Evolutionary conservation across 2,888 invertebrate genomes (phyloP), one percentile per base, ranked within the genome.

Genomic region (Creontiades dilutus): DNA sequence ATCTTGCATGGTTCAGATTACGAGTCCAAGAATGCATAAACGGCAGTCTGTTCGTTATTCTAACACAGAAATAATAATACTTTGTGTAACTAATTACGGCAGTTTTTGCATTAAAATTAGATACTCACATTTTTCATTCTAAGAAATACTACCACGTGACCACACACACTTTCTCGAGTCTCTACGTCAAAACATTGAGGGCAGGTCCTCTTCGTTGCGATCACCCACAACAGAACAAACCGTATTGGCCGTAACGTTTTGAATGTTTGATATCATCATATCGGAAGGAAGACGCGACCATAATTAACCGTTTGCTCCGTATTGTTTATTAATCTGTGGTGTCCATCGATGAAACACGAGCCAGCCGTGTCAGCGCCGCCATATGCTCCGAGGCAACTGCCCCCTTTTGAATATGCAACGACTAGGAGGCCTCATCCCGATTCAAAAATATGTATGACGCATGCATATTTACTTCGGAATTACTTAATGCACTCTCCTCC

Each of bases 291-390:
- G 61, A 75, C 47, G 23, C 80, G 47, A 68, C 78, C 75, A 14
- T 80, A 88, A 88, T 88, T 88, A 78, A 88, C 88, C 88, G 88
- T 78, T 88, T 88, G 88, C 46, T 88, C 61, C 78, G 28, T 88
- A 88, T 88, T 88, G 88, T 88, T 88, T 88, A 88, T 88, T 88
- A 88, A 88, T 88, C 88, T 78, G 86, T 80, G 52, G 27, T 75
- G 78, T 88, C 80, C 88, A 80, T 88, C 88, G 88, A 48, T 88
- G 88, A 88, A 88, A 88, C 88, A 88, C 88, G 88, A 80, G 88
- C 88, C 88, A 78, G 16, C 78, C 88, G 88, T 80, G 88, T 76
- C 76, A 88, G 88, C 78, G 23, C 16, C 37, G 88, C 88, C 88
- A 88, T 88, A 88, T 88, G 88, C 80, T 78, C 27, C 88, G 19